Evolutionary conservation across 23 tunicate genomes (phyloP).

Genomic region (Styela clava): DNA sequence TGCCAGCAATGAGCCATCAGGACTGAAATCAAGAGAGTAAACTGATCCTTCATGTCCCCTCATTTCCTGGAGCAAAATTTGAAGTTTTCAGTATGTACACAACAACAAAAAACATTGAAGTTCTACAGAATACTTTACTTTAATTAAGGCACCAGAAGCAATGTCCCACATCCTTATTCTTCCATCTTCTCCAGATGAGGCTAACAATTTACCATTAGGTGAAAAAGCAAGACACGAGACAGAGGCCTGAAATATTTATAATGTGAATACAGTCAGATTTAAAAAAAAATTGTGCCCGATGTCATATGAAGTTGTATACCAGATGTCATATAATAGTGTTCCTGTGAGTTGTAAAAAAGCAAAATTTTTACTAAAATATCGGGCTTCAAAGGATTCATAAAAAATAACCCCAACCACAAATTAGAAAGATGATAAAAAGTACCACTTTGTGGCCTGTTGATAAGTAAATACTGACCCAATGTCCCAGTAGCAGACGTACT

Average conservation of each 20-base stretch:
- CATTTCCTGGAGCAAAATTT: slow-evolving; percentile 39
- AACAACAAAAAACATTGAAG: background rate
- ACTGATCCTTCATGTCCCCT: slow-evolving; percentile 66
- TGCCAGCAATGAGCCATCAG: slow-evolving; percentile 64
- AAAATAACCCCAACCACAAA: no score
- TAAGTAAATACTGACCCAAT: slow-evolving; percentile 66
- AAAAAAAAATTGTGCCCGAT: no score
- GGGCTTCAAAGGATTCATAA: no score
- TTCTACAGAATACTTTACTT: slow-evolving; percentile 15
- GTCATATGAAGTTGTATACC: no score
- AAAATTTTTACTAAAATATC: no score
- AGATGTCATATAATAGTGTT: no score
- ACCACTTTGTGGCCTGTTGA: no score
- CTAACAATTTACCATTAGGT: slow-evolving; percentile 61
- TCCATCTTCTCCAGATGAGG: slow-evolving; percentile 76
- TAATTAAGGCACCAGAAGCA: slow-evolving; percentile 51
- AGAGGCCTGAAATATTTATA: slow-evolving; percentile 35
- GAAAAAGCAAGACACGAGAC: slow-evolving; percentile 63
- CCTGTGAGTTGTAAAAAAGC: no score
- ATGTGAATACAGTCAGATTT: no score
- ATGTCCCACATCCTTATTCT: slow-evolving; percentile 79
- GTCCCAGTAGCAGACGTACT: slow-evolving; percentile 77
- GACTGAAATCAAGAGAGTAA: slow-evolving; percentile 59
- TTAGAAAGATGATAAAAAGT: no score
- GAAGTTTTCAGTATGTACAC: background rate